Evolutionary conservation across 2,113 vertebrate species (phyloP), one percentile per base, ranked within the genome.

Genomic region (Mus spicilegus): DNA sequence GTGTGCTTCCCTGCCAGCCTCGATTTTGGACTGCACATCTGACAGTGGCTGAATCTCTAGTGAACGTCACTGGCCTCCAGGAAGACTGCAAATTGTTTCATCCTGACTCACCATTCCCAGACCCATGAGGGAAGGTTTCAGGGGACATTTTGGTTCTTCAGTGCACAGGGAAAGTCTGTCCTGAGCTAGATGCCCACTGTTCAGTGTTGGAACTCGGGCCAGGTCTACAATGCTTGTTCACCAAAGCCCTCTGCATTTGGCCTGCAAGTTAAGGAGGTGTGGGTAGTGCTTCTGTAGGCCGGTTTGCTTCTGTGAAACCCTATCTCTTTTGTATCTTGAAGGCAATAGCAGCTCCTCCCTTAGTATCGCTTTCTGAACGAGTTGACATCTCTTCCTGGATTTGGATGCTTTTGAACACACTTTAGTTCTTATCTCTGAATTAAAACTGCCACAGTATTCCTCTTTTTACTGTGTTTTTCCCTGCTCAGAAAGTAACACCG

Each of bases 391-490:
- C 19, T 87, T 91, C 56, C 46, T 20, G 4, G 12, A 10, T 87
- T 90, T 54, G 28, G 56, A 96, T 16, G 17, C 61, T 94, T 87
- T 86, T 69, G 70, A 90, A 91, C 12, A 76, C 39, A 63, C 72
- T 63, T 89, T 12, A 30, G 39, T 95, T 95, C 81, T 78, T 13
- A 73, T 65, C 20, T 90, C 96, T 97, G 36, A 61, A 14, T 94
- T 73, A 86, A 26, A 94, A 3, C 30, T 11, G 28, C 28, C 61
- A 11, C 28, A 63, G 17, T 19, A 13, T 58, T 90, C 63, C 2
- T 81, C 22, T 78, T 91, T 91, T 73, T 11, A 46, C 22, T 81
- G 30, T 17, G 85, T 58, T 42, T 13, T 1, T 6, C 86, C n/a
- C 36, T 2, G 6, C 70, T 36, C 26, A 63, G 13, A 95, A 94